Base-by-base conservation (phyloP, 1,140 invertebrate species). In the Octopus bimaculoides region DNA sequence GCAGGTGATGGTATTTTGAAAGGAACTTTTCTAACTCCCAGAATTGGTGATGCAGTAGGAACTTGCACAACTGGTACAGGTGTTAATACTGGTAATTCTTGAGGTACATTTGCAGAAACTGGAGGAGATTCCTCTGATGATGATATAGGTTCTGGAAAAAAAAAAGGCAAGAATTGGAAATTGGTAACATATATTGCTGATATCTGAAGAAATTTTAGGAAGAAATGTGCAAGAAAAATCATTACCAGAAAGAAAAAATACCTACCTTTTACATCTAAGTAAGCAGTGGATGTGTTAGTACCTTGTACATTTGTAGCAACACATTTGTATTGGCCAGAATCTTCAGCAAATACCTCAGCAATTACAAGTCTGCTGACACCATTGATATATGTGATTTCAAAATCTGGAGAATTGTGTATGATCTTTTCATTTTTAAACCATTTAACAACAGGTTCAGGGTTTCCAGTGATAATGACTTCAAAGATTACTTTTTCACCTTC, bases 241-340 rank as follows among this genome's bases (percentile, higher is more conserved):
- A 41, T 41, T 41, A 41, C 26, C 26, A 41, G 26, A 41, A 41
- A 41, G 9, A 61, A 71, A 71, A 17, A 17, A 8, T 79, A 83
- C 85, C 85, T 83, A 89, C 89, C 83, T 83, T 88, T 83, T 5
- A 90, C 89, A 52, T 81, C 78, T 7, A 90, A 81, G 52, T 81
- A 81, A 54, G 86, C 84, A 20, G 86, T 84, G 53, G 87, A 86
- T 12, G 83, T 84, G 53, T 94, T 95, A 84, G 94, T 93, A 85
- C 98, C 98, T 75, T 96, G 95, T 52, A 94, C 93, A 89, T 97
- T 98, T 77, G 94, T 94, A 26, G 97, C 96, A 82, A 95, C 92
- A 90, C 97, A 98, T 81, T 95, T 94, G 88, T 98, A 99, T 87
- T 96, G 95, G 55, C 98, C 98, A 87, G 93, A 93, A 91, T 99